Percentiles rank a stretch among this genome's conserved stretches.
phyloP scores from a whole-genome alignment of 2,797 vertebrate species.

The Pseudomugil gertrudae region DNA sequence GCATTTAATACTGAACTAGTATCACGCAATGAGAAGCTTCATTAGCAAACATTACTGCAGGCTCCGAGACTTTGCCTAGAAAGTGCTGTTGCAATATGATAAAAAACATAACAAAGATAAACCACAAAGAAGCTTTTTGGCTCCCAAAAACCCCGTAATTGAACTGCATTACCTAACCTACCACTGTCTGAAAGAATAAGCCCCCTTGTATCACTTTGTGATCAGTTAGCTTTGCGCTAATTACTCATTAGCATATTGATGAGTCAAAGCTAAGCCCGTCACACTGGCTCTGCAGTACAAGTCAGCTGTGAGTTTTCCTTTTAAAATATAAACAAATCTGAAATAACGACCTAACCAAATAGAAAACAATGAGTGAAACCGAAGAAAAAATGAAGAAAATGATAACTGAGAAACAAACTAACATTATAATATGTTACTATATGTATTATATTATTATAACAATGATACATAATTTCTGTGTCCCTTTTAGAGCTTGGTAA shows the following conservation, averaged over 20 bases:
- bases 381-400: not conserved
- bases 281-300: no score
- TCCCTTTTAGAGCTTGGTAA: no score
- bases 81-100: not conserved
- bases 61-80: not conserved
- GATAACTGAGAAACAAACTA: not conserved
- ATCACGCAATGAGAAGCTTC: no score
- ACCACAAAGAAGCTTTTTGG: not conserved
- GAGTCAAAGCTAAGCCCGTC: no score
- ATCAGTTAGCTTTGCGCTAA: no score
- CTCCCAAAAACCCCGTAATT: not conserved
- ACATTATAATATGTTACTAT: no score
- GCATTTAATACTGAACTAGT: not conserved
- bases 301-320: no score
- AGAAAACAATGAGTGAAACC: not conserved
- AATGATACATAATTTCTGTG: no score
- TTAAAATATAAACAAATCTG: no score
- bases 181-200: not conserved
- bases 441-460: no score
- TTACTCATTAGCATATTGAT: no score
- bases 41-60: not conserved
- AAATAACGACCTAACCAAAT: not conserved
- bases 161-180: not conserved
- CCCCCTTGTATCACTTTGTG: no score
- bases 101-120: not conserved